These are phyloP conservation scores for Paracanthobrama guichenoti DNA, from an alignment of 2,113 vertebrate genomes.

Conservation along the genomic window DNA sequence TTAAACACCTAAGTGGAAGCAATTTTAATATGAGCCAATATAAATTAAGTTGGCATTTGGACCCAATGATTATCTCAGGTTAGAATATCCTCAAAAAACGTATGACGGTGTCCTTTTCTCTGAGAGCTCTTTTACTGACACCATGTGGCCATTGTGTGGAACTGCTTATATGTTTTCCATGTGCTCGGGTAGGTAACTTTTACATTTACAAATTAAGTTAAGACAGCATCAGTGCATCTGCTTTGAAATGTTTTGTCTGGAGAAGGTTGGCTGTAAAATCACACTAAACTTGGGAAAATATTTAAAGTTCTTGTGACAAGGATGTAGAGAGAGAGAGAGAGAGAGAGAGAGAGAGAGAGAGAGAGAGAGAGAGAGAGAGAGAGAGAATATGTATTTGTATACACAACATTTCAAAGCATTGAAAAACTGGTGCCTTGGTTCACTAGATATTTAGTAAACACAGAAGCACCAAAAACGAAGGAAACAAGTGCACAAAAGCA, in stretches of 20 bases:
- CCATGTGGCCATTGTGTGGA: conserved; percentile 28
- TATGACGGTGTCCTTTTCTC: background rate
- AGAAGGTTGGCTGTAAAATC: background rate
- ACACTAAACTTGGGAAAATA: background rate
- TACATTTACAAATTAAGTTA: background rate
- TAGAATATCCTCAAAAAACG: background rate
- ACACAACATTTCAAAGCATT: conserved; percentile 69
- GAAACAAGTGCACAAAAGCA: conserved; percentile 25
- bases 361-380: no score
- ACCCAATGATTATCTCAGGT: background rate
- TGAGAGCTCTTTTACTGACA: conserved; percentile 26
- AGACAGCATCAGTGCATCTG: background rate
- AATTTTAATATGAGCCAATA: background rate
- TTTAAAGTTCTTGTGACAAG: background rate
- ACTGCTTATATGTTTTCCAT: background rate
- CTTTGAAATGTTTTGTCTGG: background rate
- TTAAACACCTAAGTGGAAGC: background rate
- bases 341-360: background rate
- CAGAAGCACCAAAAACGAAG: conserved; percentile 26
- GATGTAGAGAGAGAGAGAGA: background rate
- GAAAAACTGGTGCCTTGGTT: conserved; percentile 34
- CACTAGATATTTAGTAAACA: conserved; percentile 70
- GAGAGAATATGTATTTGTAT: conserved; percentile 55
- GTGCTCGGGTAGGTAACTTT: background rate
- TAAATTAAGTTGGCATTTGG: background rate